Percentiles rank a stretch among this genome's conserved stretches.
phyloP scores from a whole-genome alignment of 2,797 vertebrate genomes.

The Thalassophryne amazonica region DNA sequence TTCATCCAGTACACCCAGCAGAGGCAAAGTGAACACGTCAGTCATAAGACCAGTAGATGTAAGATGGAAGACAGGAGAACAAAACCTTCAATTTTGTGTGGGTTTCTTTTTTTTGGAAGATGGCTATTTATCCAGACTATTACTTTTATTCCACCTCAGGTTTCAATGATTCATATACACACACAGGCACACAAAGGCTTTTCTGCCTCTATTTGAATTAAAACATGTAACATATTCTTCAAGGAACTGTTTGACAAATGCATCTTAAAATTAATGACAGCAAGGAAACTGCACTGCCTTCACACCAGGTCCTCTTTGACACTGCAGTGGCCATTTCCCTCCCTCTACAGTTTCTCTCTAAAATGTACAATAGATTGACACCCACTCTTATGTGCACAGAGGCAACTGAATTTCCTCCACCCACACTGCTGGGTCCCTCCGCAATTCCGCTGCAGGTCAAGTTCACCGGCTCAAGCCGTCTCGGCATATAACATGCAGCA shows the following conservation, averaged over 20 bases:
- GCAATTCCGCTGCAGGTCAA: slow-evolving; percentile 59
- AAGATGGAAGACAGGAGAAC: too few species aligned
- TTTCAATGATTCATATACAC: too few species aligned
- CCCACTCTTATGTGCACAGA: slow-evolving; percentile 66
- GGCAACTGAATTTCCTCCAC: slow-evolving; percentile 70
- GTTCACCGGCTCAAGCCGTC: slow-evolving; percentile 59
- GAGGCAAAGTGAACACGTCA: too few species aligned
- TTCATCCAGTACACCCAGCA: too few species aligned
- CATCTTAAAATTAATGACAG: slow-evolving; percentile 38
- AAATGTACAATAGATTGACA: slow-evolving; percentile 69
- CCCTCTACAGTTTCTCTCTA: slow-evolving; percentile 56
- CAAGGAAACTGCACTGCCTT: slow-evolving; percentile 29
- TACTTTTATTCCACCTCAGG: too few species aligned
- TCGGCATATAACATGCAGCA: slow-evolving; percentile 43
- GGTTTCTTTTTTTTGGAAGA: too few species aligned
- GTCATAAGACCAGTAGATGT: too few species aligned
- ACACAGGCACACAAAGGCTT: neutral
- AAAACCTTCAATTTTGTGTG: too few species aligned
- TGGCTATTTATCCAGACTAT: too few species aligned
- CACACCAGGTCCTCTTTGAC: slow-evolving; percentile 39
- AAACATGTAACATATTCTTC: slow-evolving; percentile 3
- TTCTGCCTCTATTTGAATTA: neutral
- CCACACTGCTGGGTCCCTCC: slow-evolving; percentile 51
- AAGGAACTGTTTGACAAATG: slow-evolving; percentile 21
- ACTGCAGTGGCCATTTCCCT: slow-evolving; percentile 35